Base-by-base conservation (phyloP, 2,113 vertebrate genomes). In the Channa argus region DNA sequence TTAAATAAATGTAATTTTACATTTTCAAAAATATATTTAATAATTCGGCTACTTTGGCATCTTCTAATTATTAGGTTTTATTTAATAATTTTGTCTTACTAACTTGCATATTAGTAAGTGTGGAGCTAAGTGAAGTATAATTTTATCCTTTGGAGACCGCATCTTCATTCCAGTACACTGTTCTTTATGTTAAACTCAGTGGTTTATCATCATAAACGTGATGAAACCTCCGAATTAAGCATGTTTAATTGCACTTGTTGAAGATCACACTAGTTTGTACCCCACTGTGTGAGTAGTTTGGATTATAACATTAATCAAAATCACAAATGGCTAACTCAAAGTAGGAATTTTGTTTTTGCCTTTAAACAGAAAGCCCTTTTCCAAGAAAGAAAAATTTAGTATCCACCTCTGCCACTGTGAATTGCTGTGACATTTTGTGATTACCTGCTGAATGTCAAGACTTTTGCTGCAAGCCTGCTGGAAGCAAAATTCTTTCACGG, bases 391-490 rank as follows among this genome's bases (percentile, higher is more conserved):
- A 11, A 59, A 24, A 34, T 37, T 71, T 44, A 11, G 34, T 50
- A 55, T 55, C 55, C 55, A 63, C 69, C 65, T 73, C 70, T 46
- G 70, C 69, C 72, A 11, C 63, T 41, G 24, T 73, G 65, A 73
- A 70, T 47, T 56, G 65, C 64, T 3, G 12, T 88, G 88, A 82
- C 83, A 82, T 88, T 88, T 85, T 74, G 54, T 52, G 73, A 82
- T 85, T 50, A 64, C 52, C 74, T 12, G 38, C 77, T 77, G 68
- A 88, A 91, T 77, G 69, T 83, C 83, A 86, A 43, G 66, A 69
- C 59, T 82, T 6, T 77, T 47, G 56, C 86, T 85, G 50, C 56
- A 58, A 73, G 73, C 61, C 65, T 47, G 65, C 68, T 74, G 49
- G 64, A 83, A 84, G 71, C 36, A 44, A 75, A 76, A 61, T 37